Conservation (phyloP, 2,888 invertebrate species). For the Cheilosia vulpina region DNA sequence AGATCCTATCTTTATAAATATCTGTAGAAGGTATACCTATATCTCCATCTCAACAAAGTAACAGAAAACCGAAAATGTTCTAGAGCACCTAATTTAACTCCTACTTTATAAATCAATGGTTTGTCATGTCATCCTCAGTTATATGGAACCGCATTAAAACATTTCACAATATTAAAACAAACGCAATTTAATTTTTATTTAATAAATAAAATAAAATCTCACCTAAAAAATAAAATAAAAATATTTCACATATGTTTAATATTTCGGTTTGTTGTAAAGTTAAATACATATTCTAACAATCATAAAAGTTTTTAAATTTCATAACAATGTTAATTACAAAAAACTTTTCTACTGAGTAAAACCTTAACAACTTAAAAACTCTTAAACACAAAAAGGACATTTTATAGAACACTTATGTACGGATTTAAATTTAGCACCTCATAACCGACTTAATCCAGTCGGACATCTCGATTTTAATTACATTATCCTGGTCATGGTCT, state of each 20-base stretch:
- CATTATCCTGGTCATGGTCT: conserved; percentile 91
- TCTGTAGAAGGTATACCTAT: too few species aligned
- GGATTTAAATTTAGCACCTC: conserved; percentile 77
- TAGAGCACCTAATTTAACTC: too few species aligned
- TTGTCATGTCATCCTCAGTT: too few species aligned
- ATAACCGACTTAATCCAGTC: conserved; percentile 85
- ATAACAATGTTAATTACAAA: conserved; percentile 72
- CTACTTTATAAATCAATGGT: too few species aligned
- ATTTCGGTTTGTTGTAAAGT: conserved; percentile 9
- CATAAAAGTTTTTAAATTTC: conserved; percentile 27
- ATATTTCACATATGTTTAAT: conserved; percentile 25
- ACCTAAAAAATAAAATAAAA: conserved; percentile 31
- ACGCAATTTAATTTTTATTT: conserved; percentile 40
- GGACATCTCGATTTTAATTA: conserved; percentile 90
- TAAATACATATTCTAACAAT: conserved; percentile 56
- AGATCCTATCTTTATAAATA: too few species aligned
- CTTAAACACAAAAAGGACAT: conserved; percentile 48
- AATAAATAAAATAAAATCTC: conserved; percentile 57
- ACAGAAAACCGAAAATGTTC: too few species aligned
- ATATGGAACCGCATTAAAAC: too few species aligned
- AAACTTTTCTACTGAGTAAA: conserved; percentile 12
- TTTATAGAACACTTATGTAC: conserved; percentile 24
- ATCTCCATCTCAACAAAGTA: too few species aligned
- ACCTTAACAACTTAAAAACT: conserved; percentile 36
- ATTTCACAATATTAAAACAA: too few species aligned